Percentiles rank a stretch among this genome's conserved stretches.
Conservation (phyloP, 2,797 vertebrate genomes). For the Stomatorhinus walkeri region DNA sequence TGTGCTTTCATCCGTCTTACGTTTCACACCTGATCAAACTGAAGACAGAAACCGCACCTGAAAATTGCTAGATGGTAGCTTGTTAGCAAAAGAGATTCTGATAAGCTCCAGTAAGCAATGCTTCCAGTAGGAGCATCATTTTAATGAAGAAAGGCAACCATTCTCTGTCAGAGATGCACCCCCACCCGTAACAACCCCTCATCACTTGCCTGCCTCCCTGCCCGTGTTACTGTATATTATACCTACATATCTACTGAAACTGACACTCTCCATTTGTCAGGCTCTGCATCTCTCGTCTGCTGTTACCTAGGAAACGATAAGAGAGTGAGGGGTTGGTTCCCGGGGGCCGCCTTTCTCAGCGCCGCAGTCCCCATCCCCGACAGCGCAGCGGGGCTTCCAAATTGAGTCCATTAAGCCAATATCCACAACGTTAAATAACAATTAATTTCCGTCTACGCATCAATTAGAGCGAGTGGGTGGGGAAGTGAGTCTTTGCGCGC, state of each 20-base stretch:
- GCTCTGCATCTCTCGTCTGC: slow-evolving; percentile 59
- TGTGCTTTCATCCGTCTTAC: slow-evolving; percentile 36
- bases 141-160: slow-evolving; percentile 28
- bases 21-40: slow-evolving; percentile 27
- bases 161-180: slow-evolving; percentile 16
- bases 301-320: slow-evolving; percentile 75
- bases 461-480: neutral
- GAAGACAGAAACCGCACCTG: neutral
- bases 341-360: slow-evolving; percentile 53
- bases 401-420: slow-evolving; percentile 40
- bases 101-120: neutral
- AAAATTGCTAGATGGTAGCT: neutral
- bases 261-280: slow-evolving; percentile 77
- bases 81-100: neutral
- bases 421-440: slow-evolving; percentile 23
- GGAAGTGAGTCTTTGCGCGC: neutral
- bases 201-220: slow-evolving; percentile 25
- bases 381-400: slow-evolving; percentile 36
- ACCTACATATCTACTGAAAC: slow-evolving; percentile 63
- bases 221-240: slow-evolving; percentile 23
- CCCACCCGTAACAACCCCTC: neutral
- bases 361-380: slow-evolving; percentile 36
- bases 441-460: slow-evolving; percentile 11
- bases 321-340: slow-evolving; percentile 59
- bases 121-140: slow-evolving; percentile 23